phyloP scores from a whole-genome alignment of 2,888 invertebrate genomes.

The Apodemia duryi region DNA sequence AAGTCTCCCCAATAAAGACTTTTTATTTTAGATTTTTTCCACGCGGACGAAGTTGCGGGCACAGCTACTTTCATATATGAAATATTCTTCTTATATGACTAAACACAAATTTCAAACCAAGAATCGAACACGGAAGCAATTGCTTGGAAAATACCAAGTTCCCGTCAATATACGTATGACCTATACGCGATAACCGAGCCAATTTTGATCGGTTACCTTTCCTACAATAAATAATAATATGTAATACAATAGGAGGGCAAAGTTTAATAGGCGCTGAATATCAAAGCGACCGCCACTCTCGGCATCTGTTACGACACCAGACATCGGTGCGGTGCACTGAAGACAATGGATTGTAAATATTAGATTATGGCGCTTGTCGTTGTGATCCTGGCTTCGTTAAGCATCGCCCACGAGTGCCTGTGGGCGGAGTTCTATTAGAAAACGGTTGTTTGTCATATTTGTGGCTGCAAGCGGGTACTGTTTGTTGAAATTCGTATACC shows the following conservation, averaged over 20 bases:
- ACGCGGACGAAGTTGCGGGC: too few relatives aligned
- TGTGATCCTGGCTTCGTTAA: constrained; percentile 49
- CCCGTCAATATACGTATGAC: constrained; percentile 1
- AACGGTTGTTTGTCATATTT: constrained; percentile 11
- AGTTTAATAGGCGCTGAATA: constrained; percentile 35
- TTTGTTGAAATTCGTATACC: not conserved
- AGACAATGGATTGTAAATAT: constrained; percentile 55
- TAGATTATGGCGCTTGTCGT: constrained; percentile 47
- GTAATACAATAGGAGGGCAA: constrained; percentile 28
- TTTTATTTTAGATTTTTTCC: too few relatives aligned
- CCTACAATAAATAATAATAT: constrained; percentile 20
- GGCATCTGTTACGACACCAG: constrained; percentile 29
- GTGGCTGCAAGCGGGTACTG: not conserved
- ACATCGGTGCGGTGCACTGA: constrained; percentile 29
- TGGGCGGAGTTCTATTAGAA: constrained; percentile 34
- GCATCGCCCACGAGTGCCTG: constrained; percentile 50
- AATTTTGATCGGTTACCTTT: constrained; percentile 14
- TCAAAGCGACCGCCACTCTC: constrained; percentile 38
- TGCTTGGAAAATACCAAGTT: constrained; percentile 10
- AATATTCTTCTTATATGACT: too few relatives aligned
- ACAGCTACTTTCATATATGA: too few relatives aligned
- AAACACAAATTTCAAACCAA: not conserved
- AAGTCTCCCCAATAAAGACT: too few relatives aligned
- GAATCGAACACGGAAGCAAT: constrained; percentile 4
- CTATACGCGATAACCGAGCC: not conserved